These are phyloP conservation scores for Atlantisia rogersi DNA, from an alignment of 2,113 vertebrate genomes.

Conservation along the genomic window DNA sequence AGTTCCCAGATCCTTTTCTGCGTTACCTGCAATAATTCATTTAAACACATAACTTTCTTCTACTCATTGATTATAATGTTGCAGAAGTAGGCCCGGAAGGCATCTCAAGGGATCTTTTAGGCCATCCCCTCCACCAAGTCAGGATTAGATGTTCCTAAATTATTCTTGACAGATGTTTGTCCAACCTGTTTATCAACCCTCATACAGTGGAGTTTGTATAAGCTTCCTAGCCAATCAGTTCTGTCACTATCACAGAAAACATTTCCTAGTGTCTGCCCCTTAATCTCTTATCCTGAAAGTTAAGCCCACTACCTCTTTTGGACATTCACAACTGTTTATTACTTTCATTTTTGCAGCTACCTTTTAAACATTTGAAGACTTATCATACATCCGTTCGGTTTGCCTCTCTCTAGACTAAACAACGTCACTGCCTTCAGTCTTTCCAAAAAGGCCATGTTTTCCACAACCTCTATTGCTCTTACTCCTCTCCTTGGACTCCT, in stretches of 20 bases:
- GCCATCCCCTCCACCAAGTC: not conserved
- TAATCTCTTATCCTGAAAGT: slow-evolving; percentile 30
- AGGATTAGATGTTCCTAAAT: slow-evolving; percentile 17
- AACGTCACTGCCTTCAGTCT: not conserved
- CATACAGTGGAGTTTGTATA: not conserved
- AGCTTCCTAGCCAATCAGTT: not conserved
- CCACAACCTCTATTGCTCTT: not conserved
- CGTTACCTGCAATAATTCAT: not conserved
- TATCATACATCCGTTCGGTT: not conserved
- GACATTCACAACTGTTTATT: not conserved
- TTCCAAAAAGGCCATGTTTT: slow-evolving; percentile 5
- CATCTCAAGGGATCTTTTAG: slow-evolving; percentile 7
- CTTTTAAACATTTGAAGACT: slow-evolving; percentile 35
- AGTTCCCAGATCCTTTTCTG: not conserved
- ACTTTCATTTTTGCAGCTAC: slow-evolving; percentile 14
- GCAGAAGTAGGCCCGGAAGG: not conserved
- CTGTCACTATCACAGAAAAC: not conserved
- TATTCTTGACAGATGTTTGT: slow-evolving; percentile 31
- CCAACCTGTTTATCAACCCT: not conserved
- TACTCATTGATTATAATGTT: not conserved
- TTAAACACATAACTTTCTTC: not conserved
- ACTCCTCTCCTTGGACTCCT: not conserved
- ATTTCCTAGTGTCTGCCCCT: not conserved
- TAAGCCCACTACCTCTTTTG: not conserved
- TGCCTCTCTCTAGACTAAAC: slow-evolving; percentile 52